Conservation (phyloP, 2,888 invertebrate species). For the Dryomyza anilis region DNA sequence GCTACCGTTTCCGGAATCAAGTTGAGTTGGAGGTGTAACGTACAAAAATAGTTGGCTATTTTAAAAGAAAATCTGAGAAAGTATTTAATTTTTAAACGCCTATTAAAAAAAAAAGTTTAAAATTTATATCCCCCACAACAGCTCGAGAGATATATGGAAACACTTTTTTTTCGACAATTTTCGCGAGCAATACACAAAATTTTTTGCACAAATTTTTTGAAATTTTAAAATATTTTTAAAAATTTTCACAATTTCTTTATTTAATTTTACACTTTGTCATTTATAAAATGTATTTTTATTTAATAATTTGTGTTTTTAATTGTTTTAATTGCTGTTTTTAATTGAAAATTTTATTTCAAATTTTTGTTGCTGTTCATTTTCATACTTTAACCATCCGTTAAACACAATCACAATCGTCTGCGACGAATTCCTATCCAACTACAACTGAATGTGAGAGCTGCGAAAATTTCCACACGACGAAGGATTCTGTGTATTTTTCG, state of each 20-base stretch:
- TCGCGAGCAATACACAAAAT: slow-evolving; percentile 7
- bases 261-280: background rate
- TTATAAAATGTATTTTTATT: no score
- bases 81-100: no score
- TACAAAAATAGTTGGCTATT: background rate
- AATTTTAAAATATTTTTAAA: background rate
- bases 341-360: no score
- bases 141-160: slow-evolving; percentile 1
- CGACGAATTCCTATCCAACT: slow-evolving; percentile 60
- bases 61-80: background rate
- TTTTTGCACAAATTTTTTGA: slow-evolving; percentile 18
- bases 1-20: background rate
- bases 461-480: slow-evolving; percentile 37
- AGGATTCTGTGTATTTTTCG: slow-evolving; percentile 31
- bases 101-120: no score
- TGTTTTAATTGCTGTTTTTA: no score
- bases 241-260: slow-evolving; percentile 5
- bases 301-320: no score
- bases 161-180: background rate
- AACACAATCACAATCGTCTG: slow-evolving; percentile 50
- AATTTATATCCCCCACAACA: slow-evolving; percentile 3
- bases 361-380: slow-evolving; percentile 15
- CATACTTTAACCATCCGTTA: slow-evolving; percentile 44
- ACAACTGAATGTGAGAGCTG: slow-evolving; percentile 53
- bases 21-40: background rate